phyloP scores from a whole-genome alignment of 2,113 vertebrate genomes.

The Felis catus region F.catus_Fca126_mat1.0 CM031423.1:26981501-26982000 shows the following conservation, averaged over 20 bases:
- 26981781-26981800: background rate
- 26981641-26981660: too few relatives aligned
- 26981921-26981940: background rate
- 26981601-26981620: too few relatives aligned
- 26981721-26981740: too few relatives aligned
- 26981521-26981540: too few relatives aligned
- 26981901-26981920: background rate
- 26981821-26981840: background rate
- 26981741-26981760: background rate
- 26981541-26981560: too few relatives aligned
- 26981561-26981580: too few relatives aligned
- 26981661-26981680: too few relatives aligned
- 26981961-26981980: constrained; percentile 4
- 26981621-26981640: too few relatives aligned
- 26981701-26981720: too few relatives aligned
- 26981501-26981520: too few relatives aligned
- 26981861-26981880: background rate
- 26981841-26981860: background rate
- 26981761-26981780: background rate
- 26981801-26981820: background rate
- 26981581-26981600: too few relatives aligned
- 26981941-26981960: background rate
- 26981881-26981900: background rate
- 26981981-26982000: constrained; percentile 73
- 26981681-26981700: too few relatives aligned